These are phyloP conservation scores for Lepidostoma basale DNA, from an alignment of 1,140 invertebrate genomes.

Conservation along the genomic window DNA sequence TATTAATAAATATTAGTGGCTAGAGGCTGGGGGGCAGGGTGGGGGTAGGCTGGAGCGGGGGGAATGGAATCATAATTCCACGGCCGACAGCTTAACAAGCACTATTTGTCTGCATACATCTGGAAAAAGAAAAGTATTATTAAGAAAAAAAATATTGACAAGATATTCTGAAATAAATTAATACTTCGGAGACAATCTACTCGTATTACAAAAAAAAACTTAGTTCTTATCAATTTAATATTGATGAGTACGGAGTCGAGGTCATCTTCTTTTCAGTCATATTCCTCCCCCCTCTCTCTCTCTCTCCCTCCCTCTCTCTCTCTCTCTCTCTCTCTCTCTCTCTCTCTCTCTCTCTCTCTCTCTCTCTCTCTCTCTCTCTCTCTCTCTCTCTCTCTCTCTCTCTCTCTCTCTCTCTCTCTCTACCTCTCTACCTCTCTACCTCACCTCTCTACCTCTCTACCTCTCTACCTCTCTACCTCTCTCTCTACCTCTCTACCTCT, in stretches of 20 bases:
- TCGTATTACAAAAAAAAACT: not conserved
- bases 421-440: no score
- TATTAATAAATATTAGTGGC: not conserved
- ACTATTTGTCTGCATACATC: slow-evolving; percentile 58
- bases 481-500: no score
- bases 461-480: no score
- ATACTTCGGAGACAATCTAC: not conserved
- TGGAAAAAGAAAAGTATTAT: slow-evolving; percentile 49
- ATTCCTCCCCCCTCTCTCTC: not conserved
- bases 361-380: no score
- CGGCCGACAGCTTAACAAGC: slow-evolving; percentile 52
- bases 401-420: no score
- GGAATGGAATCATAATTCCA: slow-evolving; percentile 52
- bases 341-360: no score
- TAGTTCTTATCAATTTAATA: not conserved
- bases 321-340: no score
- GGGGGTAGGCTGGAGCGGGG: not conserved
- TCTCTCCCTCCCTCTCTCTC: not conserved
- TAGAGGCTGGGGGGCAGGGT: not conserved
- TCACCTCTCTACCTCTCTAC: no score
- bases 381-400: no score
- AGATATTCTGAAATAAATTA: not conserved
- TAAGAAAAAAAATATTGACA: no score
- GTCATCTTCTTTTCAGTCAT: not conserved
- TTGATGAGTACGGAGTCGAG: not conserved